Evolutionary conservation across 2,113 vertebrate species (phyloP), one percentile per base, ranked within the genome.

Genomic region (Cercocebus atys): DNA sequence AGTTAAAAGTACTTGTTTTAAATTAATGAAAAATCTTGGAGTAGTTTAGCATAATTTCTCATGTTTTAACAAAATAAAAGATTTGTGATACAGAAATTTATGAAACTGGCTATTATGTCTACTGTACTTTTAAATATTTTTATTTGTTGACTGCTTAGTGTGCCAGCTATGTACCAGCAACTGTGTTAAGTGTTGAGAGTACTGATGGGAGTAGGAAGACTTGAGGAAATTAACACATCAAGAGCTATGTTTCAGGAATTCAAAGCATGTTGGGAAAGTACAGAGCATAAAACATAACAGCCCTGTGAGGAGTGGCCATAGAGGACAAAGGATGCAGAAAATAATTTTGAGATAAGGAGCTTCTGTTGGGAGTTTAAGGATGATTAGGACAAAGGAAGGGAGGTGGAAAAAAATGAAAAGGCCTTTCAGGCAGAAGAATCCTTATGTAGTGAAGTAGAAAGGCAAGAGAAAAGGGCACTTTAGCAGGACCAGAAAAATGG

Each of bases 71-170:
- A 88, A 81, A 96, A 70, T 8, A 57, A 66, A 90, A 94, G 40
- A 64, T 50, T 73, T 88, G 16, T 78, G 18, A 95, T 96, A 88
- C 47, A 68, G n/a, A 94, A 92, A 87, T 87, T 78, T 92, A 40
- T 38, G 10, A 68, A 92, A 20, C 20, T 96, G 25, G 25, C 23
- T 79, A 6, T 57, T 66, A 70, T 72, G 4, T 25, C 52, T 87
- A 89, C 30, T 52, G 59, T 70, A 20, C 25, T 90, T 96, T 61
- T 61, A 85, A 92, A 45, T 50, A 30, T 73, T 95, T 88, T 88
- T 81, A 27, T 52, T 47, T 92, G 25, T 45, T 86, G 73, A 59
- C 76, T 75, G 25, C 45, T 45, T 25, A 78, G 47, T 81, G 22
- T 95, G 8, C 10, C 20, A 20, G 55, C 16, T 57, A 1, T 55